phyloP scores from a whole-genome alignment of 2,888 invertebrate species.

The Cremastinae sp. region DNA sequence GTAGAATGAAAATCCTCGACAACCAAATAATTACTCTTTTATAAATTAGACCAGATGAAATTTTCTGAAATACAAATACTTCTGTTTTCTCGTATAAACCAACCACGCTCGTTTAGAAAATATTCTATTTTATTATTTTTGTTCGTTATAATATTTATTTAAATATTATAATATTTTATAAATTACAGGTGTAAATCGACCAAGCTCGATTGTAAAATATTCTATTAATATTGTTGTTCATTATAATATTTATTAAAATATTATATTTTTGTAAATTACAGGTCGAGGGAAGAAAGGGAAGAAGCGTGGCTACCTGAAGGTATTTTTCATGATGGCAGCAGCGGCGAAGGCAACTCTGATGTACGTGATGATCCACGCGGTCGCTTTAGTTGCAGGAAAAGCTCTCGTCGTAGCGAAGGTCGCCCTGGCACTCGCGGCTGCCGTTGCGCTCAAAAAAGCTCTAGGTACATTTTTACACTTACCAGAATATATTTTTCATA shows the following conservation, averaged over 20 bases:
- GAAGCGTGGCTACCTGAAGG: slow-evolving; percentile 86
- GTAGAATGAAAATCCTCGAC: slow-evolving; percentile 2
- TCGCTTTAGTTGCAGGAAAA: slow-evolving; percentile 91
- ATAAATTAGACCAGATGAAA: no score
- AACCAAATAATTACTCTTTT: no score
- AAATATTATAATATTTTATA: no score
- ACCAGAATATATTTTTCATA: not conserved
- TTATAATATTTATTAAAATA: no score
- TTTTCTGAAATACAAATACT: no score
- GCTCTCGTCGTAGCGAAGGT: slow-evolving; percentile 91
- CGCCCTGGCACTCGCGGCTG: slow-evolving; percentile 90
- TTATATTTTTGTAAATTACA: slow-evolving; percentile 55
- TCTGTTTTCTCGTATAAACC: no score
- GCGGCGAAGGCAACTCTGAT: slow-evolving; percentile 89
- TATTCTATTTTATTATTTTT: no score
- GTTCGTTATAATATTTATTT: no score
- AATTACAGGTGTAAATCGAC: no score
- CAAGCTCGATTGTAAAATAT: no score
- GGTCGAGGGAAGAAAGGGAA: slow-evolving; percentile 82
- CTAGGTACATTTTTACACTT: slow-evolving; percentile 67
- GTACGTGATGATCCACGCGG: slow-evolving; percentile 89
- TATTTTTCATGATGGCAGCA: slow-evolving; percentile 87
- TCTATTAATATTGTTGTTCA: no score
- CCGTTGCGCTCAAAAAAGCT: slow-evolving; percentile 89
- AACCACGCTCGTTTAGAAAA: no score